Conservation (phyloP, 2,113 vertebrate genomes). For the Epinephelus cyanopodus region DNA sequence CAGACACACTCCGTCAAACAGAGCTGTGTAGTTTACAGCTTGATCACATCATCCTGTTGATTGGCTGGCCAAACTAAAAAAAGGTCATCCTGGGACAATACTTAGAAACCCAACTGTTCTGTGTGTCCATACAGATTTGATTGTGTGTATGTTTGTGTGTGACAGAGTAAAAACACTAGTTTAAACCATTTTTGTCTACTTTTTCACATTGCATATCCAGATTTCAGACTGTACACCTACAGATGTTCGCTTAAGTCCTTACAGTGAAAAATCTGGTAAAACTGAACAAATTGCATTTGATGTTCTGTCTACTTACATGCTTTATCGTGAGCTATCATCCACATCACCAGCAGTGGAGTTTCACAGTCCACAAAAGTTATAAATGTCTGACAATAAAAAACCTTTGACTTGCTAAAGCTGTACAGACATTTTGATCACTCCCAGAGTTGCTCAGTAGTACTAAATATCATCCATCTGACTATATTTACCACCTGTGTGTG, state of each 20-base stretch:
- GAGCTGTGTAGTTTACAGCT: conserved; percentile 57
- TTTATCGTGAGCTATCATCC: neutral
- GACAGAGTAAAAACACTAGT: neutral
- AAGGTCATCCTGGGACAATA: conserved; percentile 43
- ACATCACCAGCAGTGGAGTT: neutral
- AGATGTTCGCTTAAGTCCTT: neutral
- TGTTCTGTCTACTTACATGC: neutral
- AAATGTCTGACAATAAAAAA: too few species aligned
- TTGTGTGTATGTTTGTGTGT: conserved; percentile 9
- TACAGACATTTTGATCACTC: neutral
- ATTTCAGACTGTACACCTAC: neutral
- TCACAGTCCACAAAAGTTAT: neutral
- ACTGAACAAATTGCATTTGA: neutral
- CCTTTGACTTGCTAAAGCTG: neutral
- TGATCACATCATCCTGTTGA: conserved; percentile 61
- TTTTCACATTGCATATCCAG: neutral
- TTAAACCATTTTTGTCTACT: neutral
- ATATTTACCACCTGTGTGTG: neutral
- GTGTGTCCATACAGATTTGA: neutral
- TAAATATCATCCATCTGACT: neutral
- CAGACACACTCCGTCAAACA: conserved; percentile 61
- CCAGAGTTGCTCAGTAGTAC: neutral
- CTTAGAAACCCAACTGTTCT: conserved; percentile 12
- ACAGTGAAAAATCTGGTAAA: neutral
- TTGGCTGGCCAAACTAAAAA: conserved; percentile 25